These are phyloP conservation scores for Leucopsar rothschildi DNA, from an alignment of 2,113 vertebrate species.

Conservation along the genomic window DNA sequence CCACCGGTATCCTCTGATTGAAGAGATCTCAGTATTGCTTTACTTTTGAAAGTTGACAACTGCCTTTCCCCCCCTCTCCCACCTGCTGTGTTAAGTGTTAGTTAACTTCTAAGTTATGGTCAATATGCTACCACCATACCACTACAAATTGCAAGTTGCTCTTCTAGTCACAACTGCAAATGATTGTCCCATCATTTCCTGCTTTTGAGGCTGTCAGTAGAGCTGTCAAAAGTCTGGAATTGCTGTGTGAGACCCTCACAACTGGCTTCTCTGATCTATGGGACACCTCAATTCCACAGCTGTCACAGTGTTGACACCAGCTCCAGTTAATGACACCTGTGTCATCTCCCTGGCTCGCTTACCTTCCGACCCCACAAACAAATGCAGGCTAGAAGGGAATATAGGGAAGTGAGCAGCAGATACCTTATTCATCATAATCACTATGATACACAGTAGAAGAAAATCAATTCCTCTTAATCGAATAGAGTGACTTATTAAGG, in stretches of 20 bases:
- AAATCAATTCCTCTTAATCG: conserved; percentile 87
- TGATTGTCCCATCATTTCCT: background rate
- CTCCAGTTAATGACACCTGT: conserved; percentile 75
- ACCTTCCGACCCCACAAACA: conserved; percentile 68
- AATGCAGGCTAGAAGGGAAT: conserved; percentile 54
- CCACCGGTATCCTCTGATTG: background rate
- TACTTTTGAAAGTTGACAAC: background rate
- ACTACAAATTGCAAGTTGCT: background rate
- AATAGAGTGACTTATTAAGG: conserved; percentile 88
- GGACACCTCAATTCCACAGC: conserved; percentile 75
- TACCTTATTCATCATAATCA: conserved; percentile 87
- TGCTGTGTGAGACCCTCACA: conserved; percentile 49
- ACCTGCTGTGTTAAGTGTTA: background rate
- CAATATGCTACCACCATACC: background rate
- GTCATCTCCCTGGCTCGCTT: conserved; percentile 64
- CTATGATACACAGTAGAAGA: conserved; percentile 73
- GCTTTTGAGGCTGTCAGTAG: background rate
- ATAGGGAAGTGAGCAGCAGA: conserved; percentile 37
- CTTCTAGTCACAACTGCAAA: conserved; percentile 28
- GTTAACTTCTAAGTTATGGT: background rate
- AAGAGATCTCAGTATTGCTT: background rate
- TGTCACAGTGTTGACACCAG: conserved; percentile 80
- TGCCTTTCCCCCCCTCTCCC: background rate
- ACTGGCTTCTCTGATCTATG: conserved; percentile 57
- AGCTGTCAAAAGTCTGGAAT: conserved; percentile 32